phyloP scores from a whole-genome alignment of 1,140 invertebrate species.

The Macrosteles quadrilineatus region DNA sequence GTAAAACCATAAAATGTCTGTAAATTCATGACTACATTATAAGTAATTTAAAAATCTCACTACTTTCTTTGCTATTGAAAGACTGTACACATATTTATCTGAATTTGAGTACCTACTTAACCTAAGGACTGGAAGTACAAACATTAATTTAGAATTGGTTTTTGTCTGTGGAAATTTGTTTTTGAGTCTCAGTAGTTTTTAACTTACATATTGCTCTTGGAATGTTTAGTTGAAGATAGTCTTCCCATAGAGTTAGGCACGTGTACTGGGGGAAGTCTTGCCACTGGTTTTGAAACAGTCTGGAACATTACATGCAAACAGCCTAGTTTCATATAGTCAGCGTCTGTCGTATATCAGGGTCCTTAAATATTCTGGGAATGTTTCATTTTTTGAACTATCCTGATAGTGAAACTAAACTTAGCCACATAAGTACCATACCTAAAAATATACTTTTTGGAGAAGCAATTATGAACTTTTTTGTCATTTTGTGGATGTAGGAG shows the following conservation, averaged over 20 bases:
- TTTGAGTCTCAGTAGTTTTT: no score
- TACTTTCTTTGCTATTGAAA: no score
- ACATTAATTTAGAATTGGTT: no score
- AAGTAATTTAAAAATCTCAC: no score
- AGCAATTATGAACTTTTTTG: not conserved
- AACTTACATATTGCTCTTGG: not conserved
- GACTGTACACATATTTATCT: no score
- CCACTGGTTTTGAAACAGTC: not conserved
- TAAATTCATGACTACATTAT: no score
- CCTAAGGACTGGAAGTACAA: no score
- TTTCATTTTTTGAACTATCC: not conserved
- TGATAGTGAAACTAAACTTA: not conserved
- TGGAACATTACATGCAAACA: not conserved
- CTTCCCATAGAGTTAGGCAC: not conserved
- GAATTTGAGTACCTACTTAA: no score
- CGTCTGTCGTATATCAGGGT: not conserved
- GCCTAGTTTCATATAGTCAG: no score
- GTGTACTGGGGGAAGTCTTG: slow-evolving; percentile 12
- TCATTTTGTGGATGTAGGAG: not conserved
- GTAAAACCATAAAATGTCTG: no score
- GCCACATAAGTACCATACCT: not conserved
- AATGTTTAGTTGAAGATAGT: not conserved
- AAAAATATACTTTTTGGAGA: not conserved
- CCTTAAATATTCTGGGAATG: not conserved
- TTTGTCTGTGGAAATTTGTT: no score